Percentiles rank a stretch among this genome's conserved stretches.
Evolutionary conservation across 2,888 invertebrate species (phyloP).

Genomic region (Tipula lateralis): DNA sequence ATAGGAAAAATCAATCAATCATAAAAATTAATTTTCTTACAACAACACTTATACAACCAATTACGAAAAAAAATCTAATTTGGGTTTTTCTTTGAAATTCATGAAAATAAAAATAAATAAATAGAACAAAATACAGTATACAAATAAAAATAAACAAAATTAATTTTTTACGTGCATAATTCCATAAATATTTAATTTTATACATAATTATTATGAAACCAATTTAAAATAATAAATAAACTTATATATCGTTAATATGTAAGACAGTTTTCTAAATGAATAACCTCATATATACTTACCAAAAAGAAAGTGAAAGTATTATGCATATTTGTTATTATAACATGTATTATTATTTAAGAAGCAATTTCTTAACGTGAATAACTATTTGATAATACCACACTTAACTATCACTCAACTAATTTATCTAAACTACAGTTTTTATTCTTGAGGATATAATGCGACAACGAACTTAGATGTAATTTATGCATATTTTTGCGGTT

Average conservation of each 20-base stretch:
- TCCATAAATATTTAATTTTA: background rate
- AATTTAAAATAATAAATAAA: background rate
- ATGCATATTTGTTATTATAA: background rate
- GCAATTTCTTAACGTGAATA: background rate
- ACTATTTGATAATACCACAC: background rate
- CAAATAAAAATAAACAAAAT: background rate
- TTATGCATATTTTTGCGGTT: slow-evolving; percentile 24
- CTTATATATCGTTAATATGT: background rate
- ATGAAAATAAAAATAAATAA: background rate
- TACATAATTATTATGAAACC: background rate
- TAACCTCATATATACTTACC: background rate
- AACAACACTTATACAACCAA: background rate
- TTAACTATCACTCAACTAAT: background rate
- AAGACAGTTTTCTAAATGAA: background rate
- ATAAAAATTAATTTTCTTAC: background rate
- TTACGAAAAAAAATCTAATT: background rate
- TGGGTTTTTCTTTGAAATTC: background rate
- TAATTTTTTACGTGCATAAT: background rate
- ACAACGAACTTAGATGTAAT: background rate
- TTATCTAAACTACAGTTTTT: background rate
- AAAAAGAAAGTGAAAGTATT: background rate
- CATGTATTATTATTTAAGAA: background rate
- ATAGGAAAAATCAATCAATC: background rate
- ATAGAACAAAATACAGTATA: background rate
- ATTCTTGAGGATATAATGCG: background rate